These are phyloP conservation scores for Hypena proboscidalis DNA, from an alignment of 2,888 invertebrate genomes.

Conservation along the genomic window DNA sequence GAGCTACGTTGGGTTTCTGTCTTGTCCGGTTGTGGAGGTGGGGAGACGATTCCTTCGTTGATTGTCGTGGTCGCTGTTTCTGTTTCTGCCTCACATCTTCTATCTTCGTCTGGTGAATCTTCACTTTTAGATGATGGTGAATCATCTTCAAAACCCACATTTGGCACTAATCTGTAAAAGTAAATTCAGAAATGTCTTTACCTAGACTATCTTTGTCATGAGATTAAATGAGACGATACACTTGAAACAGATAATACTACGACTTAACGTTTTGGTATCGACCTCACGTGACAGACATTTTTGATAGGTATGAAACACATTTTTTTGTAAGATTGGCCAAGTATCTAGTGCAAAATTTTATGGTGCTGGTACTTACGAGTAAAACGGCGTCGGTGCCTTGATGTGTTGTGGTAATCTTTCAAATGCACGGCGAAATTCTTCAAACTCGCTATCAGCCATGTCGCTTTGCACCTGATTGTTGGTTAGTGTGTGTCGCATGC, in stretches of 20 bases:
- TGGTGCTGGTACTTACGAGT: constrained; percentile 90
- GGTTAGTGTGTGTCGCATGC: constrained; percentile 65
- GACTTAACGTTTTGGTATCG: constrained; percentile 18
- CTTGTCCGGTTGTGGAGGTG: constrained; percentile 61
- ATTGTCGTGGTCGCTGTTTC: constrained; percentile 53
- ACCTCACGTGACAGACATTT: constrained; percentile 50
- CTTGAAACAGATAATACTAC: constrained; percentile 4
- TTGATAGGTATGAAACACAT: constrained; percentile 20
- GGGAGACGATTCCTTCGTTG: constrained; percentile 52
- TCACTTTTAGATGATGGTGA: constrained; percentile 92
- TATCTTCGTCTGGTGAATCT: constrained; percentile 87
- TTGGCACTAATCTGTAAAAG: constrained; percentile 90
- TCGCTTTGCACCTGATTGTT: constrained; percentile 90
- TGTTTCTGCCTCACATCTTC: constrained; percentile 84
- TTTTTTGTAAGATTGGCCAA: constrained; percentile 12
- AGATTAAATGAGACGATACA: not conserved
- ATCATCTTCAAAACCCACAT: constrained; percentile 92
- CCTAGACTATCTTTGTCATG: not conserved
- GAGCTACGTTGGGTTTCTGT: constrained; percentile 66
- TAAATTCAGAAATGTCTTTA: constrained; percentile 1
- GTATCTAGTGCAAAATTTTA: constrained; percentile 9
- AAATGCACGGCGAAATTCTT: constrained; percentile 95
- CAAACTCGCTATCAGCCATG: constrained; percentile 98
- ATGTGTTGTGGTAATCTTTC: constrained; percentile 92
- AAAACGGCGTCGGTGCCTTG: constrained; percentile 92